Base-by-base conservation (phyloP, 92 coral and sea anemone species). In the Parazoanthus swiftii region DNA sequence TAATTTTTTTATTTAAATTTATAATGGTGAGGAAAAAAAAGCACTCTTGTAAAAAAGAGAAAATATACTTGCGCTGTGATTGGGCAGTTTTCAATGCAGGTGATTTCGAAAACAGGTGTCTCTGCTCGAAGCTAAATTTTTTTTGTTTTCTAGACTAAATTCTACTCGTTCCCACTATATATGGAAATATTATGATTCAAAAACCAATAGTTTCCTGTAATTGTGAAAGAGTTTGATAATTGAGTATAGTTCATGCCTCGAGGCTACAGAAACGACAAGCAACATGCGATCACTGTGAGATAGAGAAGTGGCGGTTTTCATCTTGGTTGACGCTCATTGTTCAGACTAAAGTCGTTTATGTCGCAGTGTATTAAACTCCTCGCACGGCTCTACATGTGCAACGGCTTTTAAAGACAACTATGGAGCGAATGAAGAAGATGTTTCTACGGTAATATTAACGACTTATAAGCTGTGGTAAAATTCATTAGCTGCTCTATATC, bases 61-160 rank as follows among this genome's bases (percentile, higher is more conserved):
- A 76, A 76, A 44, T 37, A 8, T 21, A 21, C 0, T 2, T 8
- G 54, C 54, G n/a, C 76, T 66, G 29, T 82, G 37, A 82, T 82
- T 82, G 86, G 86, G 75, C 36, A 65, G 50, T 16, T 23, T 65
- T 21, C 37, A 66, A 67, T 44, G 54, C 86, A 82, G 77, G 48
- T 82, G 86, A 66, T 82, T 63, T 82, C 6, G 23, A 23, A 66
- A n/a, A 67, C 86, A 82, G 86, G 86, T 82, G 86, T 82, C 63
- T 42, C 8, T 39, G 58, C 21, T n/a, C 54, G 37, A 39, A 66
- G 35, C 33, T 66, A 63, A 20, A 29, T 82, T 70, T 66, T 21
- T 42, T 21, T 42, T 66, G 38, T 82, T 10, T 66, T 82, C 37
- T 39, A 82, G 86, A 82, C 86, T 66, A 82, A 70, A 82, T 82